These are phyloP conservation scores for Pelosia muscerda DNA, from an alignment of 2,888 invertebrate species.

Conservation along the genomic window DNA sequence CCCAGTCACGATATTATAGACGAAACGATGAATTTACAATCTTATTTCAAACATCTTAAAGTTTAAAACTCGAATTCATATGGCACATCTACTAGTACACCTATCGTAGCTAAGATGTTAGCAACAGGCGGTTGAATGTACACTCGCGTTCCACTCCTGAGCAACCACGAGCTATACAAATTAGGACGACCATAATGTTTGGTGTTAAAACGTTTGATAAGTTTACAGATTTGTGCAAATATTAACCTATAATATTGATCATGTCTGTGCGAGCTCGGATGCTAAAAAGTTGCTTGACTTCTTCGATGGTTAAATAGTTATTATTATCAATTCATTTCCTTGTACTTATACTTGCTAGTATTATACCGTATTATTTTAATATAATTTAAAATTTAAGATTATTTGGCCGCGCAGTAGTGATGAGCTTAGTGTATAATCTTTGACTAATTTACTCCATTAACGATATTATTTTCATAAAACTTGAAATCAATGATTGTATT, in stretches of 20 bases:
- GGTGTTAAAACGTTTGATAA: conserved; percentile 81
- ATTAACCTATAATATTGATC: conserved; percentile 75
- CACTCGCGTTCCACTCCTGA: conserved; percentile 31
- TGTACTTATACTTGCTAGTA: conserved; percentile 35
- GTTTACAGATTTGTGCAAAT: conserved; percentile 79
- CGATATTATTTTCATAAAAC: background rate
- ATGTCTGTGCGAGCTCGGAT: conserved; percentile 70
- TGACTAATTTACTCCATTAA: background rate
- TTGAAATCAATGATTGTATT: background rate
- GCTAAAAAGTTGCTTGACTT: conserved; percentile 69
- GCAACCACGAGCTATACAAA: conserved; percentile 60
- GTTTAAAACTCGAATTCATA: background rate
- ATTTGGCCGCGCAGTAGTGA: no score
- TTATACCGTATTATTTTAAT: conserved; percentile 14
- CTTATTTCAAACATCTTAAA: background rate
- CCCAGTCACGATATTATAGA: background rate
- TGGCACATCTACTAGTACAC: conserved; percentile 14
- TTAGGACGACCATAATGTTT: conserved; percentile 70
- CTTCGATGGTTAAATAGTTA: conserved; percentile 58
- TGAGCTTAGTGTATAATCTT: no score
- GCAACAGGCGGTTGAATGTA: conserved; percentile 18
- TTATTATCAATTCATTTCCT: conserved; percentile 59
- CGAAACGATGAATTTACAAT: background rate
- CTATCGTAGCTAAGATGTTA: conserved; percentile 26
- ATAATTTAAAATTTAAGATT: background rate